Conservation (phyloP, 2,888 invertebrate genomes). For the Latrodectus elegans region DNA sequence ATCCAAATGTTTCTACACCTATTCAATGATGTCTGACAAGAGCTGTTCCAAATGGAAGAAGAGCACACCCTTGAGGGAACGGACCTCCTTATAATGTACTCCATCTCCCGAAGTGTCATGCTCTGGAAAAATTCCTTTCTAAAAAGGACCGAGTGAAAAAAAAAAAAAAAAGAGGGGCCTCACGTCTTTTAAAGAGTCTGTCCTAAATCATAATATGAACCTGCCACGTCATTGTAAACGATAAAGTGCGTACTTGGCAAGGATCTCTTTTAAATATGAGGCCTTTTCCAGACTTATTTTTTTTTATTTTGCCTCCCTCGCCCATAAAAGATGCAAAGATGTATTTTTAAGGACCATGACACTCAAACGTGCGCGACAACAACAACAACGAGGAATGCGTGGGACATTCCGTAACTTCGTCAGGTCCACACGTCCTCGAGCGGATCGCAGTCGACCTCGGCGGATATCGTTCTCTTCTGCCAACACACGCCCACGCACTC, state of each 20-base stretch:
- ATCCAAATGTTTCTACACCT: conserved; percentile 1
- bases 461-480: background rate
- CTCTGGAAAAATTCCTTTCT: background rate
- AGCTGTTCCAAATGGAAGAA: background rate
- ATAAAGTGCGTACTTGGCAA: conserved; percentile 23
- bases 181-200: conserved; percentile 20
- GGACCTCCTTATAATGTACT: background rate
- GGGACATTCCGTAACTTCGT: conserved; percentile 26
- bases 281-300: conserved; percentile 3
- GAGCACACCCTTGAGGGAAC: background rate
- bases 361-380: conserved; percentile 15
- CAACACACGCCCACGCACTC: background rate
- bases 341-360: conserved; percentile 43
- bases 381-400: conserved; percentile 37
- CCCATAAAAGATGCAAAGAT: conserved; percentile 25
- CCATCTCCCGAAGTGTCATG: conserved; percentile 1
- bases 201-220: conserved; percentile 53
- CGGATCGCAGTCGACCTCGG: background rate
- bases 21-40: background rate
- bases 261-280: conserved; percentile 30
- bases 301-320: background rate
- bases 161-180: conserved; percentile 18
- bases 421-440: background rate
- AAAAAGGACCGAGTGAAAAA: background rate
- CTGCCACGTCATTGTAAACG: conserved; percentile 44